These are phyloP conservation scores for Osmerus mordax DNA, from an alignment of 2,113 vertebrate genomes.

Conservation along the genomic window DNA sequence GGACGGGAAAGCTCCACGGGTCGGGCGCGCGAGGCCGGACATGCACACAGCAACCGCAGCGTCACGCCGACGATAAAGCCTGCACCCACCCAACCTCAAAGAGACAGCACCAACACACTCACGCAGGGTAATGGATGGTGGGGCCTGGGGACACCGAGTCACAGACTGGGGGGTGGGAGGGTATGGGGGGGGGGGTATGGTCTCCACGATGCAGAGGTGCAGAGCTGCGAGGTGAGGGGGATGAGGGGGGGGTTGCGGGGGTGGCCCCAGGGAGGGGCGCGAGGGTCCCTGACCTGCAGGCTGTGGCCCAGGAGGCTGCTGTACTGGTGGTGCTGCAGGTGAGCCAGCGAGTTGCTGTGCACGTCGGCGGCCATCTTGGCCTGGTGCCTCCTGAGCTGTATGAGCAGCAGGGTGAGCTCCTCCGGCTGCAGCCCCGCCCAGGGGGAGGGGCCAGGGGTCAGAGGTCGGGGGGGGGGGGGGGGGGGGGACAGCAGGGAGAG, in stretches of 20 bases:
- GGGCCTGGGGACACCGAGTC: too few species aligned
- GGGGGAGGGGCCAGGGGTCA: constrained; percentile 67
- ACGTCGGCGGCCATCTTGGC: constrained; percentile 91
- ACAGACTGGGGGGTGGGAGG: constrained; percentile 16
- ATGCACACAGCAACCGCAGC: background rate
- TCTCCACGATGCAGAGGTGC: background rate
- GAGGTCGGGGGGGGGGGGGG: constrained; percentile 22
- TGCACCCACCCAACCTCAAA: constrained; percentile 25
- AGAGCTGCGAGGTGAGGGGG: background rate
- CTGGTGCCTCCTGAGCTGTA: constrained; percentile 95
- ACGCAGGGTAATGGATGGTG: constrained; percentile 49
- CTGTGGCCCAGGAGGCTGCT: constrained; percentile 81
- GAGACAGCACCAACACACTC: constrained; percentile 42
- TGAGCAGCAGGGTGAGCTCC: constrained; percentile 96
- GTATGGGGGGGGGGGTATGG: background rate
- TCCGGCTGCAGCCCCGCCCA: constrained; percentile 87
- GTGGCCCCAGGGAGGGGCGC: constrained; percentile 17
- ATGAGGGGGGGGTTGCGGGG: background rate
- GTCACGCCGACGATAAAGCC: constrained; percentile 7
- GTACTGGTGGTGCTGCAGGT: constrained; percentile 88
- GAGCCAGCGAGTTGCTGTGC: constrained; percentile 84
- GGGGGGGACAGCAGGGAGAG: constrained; percentile 63
- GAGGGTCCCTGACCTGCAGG: constrained; percentile 87
- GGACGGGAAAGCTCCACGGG: too few species aligned
- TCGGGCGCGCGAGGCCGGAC: background rate